Percentiles rank a stretch among this genome's conserved stretches.
These are phyloP conservation scores for Desmodus rotundus DNA, from an alignment of 2,113 vertebrate species.

Conservation along the genomic window DNA sequence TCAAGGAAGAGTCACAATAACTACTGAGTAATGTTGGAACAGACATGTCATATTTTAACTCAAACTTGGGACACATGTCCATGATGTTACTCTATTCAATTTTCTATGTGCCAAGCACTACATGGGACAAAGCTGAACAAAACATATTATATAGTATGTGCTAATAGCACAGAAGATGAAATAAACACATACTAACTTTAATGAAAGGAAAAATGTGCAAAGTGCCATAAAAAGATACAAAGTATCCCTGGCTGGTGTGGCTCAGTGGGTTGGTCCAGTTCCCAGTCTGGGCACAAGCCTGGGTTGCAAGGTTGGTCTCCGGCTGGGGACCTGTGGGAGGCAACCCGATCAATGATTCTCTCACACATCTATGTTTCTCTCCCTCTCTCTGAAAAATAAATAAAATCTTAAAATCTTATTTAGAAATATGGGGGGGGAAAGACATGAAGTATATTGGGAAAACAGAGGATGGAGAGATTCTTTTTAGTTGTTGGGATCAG, in stretches of 20 bases:
- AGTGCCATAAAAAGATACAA: not conserved
- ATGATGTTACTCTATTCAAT: not conserved
- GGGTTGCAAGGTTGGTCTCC: no score
- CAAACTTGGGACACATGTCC: not conserved
- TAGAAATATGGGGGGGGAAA: not conserved
- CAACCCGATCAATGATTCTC: no score
- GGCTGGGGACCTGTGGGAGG: no score
- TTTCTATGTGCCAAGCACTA: not conserved
- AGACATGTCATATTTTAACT: not conserved
- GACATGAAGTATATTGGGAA: not conserved
- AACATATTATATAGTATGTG: not conserved
- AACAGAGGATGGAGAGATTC: not conserved
- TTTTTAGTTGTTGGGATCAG: not conserved
- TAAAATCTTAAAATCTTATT: no score
- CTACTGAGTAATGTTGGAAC: not conserved
- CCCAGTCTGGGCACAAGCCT: no score
- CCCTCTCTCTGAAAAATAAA: no score
- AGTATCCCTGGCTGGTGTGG: not conserved
- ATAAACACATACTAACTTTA: not conserved
- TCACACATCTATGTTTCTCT: no score
- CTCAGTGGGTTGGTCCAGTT: no score
- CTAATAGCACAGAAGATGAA: not conserved
- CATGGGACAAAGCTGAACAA: not conserved
- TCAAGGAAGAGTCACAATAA: not conserved
- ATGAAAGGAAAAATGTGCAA: not conserved